phyloP scores from a whole-genome alignment of 2,113 vertebrate species.

The Phyllostomus discolor region DNA sequence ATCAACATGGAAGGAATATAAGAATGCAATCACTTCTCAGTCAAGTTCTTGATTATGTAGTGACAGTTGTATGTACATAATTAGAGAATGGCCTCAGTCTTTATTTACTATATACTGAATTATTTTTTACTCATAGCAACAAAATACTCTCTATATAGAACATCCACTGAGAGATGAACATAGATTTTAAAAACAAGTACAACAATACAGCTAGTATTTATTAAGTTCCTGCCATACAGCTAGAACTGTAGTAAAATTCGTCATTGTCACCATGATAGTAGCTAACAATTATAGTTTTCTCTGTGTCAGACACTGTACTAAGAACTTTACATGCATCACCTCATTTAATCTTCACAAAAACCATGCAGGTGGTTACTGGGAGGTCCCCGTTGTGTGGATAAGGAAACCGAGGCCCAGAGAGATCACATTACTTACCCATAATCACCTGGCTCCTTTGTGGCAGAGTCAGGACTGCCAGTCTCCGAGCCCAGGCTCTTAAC shows the following conservation, averaged over 20 bases:
- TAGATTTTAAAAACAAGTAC: not conserved
- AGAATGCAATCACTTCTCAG: not conserved
- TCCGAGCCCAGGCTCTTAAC: not conserved
- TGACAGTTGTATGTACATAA: not conserved
- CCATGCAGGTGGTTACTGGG: rapidly evolving
- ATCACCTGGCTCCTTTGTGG: not conserved
- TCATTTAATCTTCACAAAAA: not conserved
- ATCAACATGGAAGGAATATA: not conserved
- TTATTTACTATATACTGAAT: not conserved
- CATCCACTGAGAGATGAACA: not conserved
- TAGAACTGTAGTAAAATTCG: not conserved
- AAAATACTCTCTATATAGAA: not conserved
- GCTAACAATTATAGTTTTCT: not conserved
- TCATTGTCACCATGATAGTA: not conserved
- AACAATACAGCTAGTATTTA: not conserved
- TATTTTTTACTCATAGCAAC: not conserved
- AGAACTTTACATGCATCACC: not conserved
- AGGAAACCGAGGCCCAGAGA: not conserved
- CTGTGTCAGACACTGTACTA: not conserved
- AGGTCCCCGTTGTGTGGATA: not conserved
- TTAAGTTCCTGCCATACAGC: not conserved
- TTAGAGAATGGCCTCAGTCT: not conserved
- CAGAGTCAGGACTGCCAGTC: not conserved
- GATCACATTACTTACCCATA: not conserved
- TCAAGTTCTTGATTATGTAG: not conserved